A percentile compares a stretch with the other conserved stretches of the same genome.
These are phyloP conservation scores for Drosophila sp. DNA, from an alignment of 1,140 invertebrate genomes.

Conservation along the genomic window DNA sequence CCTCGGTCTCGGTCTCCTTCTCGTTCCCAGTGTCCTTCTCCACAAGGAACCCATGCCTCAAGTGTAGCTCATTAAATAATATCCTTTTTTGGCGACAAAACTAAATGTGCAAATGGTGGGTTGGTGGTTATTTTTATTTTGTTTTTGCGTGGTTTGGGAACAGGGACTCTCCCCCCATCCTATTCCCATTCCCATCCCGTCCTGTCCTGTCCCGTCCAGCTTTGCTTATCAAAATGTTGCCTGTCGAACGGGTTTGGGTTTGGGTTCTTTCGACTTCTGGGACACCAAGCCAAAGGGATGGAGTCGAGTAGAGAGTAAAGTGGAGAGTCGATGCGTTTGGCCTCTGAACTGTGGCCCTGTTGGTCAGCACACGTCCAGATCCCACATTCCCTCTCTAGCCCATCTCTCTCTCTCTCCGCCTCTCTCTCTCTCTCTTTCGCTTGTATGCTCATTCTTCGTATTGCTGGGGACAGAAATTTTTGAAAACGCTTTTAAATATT, in stretches of 20 bases:
- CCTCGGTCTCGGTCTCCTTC: neutral
- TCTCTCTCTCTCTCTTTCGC: neutral
- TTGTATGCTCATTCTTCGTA: neutral
- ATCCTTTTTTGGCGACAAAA: constrained; percentile 67
- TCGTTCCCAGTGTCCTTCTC: no score
- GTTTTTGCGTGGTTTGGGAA: neutral
- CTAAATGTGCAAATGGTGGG: constrained; percentile 12
- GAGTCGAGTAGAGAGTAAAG: constrained; percentile 9
- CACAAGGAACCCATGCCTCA: constrained; percentile 42
- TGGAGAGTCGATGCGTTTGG: constrained; percentile 72
- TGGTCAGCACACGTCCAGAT: constrained; percentile 65
- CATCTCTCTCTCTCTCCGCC: constrained; percentile 1
- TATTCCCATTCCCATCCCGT: neutral
- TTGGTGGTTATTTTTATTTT: constrained; percentile 27
- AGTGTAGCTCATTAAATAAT: constrained; percentile 82
- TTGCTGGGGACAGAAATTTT: constrained; percentile 62
- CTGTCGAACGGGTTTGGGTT: constrained; percentile 66
- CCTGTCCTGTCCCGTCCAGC: constrained; percentile 26
- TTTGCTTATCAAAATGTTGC: constrained; percentile 76
- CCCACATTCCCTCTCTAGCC: neutral
- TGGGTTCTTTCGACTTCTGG: constrained; percentile 49
- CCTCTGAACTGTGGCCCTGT: constrained; percentile 73
- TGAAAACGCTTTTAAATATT: constrained; percentile 82
- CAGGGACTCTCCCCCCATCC: neutral
- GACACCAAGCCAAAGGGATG: constrained; percentile 40